phyloP scores from a whole-genome alignment of 2,797 vertebrate species.

The Adrianichthys oophorus region DNA sequence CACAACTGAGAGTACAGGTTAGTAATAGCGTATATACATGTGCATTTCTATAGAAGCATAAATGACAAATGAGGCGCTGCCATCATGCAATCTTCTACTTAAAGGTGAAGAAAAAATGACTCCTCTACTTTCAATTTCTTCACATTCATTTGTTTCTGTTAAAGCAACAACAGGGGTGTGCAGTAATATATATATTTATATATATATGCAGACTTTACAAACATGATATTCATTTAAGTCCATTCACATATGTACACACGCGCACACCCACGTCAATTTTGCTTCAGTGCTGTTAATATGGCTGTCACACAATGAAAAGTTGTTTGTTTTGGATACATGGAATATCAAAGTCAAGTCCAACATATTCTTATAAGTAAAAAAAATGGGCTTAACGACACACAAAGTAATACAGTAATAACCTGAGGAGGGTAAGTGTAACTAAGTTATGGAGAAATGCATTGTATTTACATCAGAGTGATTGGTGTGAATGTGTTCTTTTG shows the following conservation, averaged over 20 bases:
- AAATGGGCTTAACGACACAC: slow-evolving; percentile 70
- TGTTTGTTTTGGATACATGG: slow-evolving; percentile 37
- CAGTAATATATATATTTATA: slow-evolving; percentile 19
- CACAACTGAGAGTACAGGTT: slow-evolving; percentile 50
- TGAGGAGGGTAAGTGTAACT: slow-evolving; percentile 76
- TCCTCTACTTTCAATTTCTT: slow-evolving; percentile 18
- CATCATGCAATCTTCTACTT: slow-evolving; percentile 24
- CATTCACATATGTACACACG: slow-evolving; percentile 10
- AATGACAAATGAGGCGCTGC: slow-evolving; percentile 26
- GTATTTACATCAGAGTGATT: slow-evolving; percentile 81
- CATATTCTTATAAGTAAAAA: slow-evolving; percentile 77
- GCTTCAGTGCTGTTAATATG: slow-evolving; percentile 65
- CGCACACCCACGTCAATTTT: slow-evolving; percentile 28
- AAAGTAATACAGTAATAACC: slow-evolving; percentile 75
- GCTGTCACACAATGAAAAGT: slow-evolving; percentile 34
- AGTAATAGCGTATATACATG: slow-evolving; percentile 50
- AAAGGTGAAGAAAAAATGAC: slow-evolving; percentile 6
- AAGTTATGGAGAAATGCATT: slow-evolving; percentile 69
- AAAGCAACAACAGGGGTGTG: slow-evolving; percentile 33
- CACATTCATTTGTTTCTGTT: slow-evolving; percentile 26
- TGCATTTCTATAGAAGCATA: slow-evolving; percentile 64
- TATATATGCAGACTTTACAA: slow-evolving; percentile 29
- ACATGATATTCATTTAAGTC: slow-evolving; percentile 28
- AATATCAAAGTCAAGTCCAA: slow-evolving; percentile 58
- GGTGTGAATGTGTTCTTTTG: slow-evolving; percentile 45